These are phyloP conservation scores for Tethya wilhelma DNA, from an alignment of 37 sponge, comb jelly and placozoan species.

Conservation along the genomic window DNA sequence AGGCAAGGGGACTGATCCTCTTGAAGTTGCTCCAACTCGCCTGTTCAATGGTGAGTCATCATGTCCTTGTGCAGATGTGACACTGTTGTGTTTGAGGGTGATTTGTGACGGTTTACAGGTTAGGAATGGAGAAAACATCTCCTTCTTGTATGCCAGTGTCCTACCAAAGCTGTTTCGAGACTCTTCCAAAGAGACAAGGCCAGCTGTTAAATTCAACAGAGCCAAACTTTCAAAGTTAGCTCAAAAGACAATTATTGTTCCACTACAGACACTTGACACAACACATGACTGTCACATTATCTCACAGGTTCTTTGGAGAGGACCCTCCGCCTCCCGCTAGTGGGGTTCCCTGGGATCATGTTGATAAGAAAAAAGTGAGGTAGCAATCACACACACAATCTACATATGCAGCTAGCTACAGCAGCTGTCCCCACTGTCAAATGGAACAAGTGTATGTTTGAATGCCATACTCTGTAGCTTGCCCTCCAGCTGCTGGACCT, in stretches of 20 bases:
- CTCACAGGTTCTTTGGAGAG: constrained; percentile 58
- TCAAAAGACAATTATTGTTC: background rate
- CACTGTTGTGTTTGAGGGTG: background rate
- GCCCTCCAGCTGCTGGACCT: constrained; percentile 52
- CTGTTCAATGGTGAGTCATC: constrained; percentile 60
- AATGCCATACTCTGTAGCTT: constrained; percentile 16
- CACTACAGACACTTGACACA: too few species aligned
- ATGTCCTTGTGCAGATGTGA: background rate
- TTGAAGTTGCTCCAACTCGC: constrained; percentile 58
- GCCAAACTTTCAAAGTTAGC: constrained; percentile 53
- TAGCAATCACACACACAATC: background rate
- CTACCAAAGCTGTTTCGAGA: constrained; percentile 64
- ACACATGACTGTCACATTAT: background rate
- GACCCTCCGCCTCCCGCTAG: constrained; percentile 40
- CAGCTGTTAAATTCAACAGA: background rate
- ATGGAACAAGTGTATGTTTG: background rate
- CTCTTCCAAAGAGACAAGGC: background rate
- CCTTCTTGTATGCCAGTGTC: constrained; percentile 67
- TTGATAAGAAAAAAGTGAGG: constrained; percentile 61
- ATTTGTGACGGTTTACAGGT: constrained; percentile 24
- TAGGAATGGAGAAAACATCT: constrained; percentile 76
- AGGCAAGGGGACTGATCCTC: constrained; percentile 29
- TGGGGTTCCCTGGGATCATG: constrained; percentile 42
- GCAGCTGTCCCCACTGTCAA: background rate
- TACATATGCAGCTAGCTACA: background rate